Evolutionary conservation across 2,888 invertebrate species (phyloP).

Genomic region (Barypeithes pellucidus): DNA sequence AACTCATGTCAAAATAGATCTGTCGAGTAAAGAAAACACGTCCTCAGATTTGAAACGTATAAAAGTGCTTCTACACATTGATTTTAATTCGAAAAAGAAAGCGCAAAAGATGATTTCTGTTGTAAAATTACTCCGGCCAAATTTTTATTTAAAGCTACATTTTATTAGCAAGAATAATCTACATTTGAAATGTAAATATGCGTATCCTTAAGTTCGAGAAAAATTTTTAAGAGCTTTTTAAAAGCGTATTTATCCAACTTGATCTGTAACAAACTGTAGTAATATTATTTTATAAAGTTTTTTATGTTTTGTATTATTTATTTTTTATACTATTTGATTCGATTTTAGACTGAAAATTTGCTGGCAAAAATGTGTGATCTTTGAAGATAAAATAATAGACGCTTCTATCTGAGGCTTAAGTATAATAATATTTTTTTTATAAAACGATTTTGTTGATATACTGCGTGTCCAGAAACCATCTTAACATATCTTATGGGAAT

Average conservation of each 20-base stretch:
- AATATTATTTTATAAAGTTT: not conserved
- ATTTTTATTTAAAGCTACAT: not conserved
- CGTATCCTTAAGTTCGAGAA: not conserved
- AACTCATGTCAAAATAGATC: too few species aligned
- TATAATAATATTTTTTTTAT: conserved; percentile 17
- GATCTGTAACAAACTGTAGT: conserved; percentile 6
- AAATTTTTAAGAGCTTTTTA: not conserved
- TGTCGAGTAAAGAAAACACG: too few species aligned
- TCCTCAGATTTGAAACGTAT: too few species aligned
- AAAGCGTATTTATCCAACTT: not conserved
- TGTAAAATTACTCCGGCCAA: not conserved
- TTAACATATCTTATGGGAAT: too few species aligned
- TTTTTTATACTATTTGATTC: conserved; percentile 10
- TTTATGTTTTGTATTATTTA: not conserved
- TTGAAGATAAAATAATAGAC: not conserved
- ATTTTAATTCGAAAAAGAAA: too few species aligned
- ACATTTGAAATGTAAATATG: too few species aligned
- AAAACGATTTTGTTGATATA: not conserved
- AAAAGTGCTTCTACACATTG: too few species aligned
- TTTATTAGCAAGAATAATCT: not conserved
- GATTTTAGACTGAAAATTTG: conserved; percentile 20
- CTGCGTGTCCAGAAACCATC: too few species aligned
- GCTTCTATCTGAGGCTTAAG: conserved; percentile 8
- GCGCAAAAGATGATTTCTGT: not conserved
- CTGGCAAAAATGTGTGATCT: conserved; percentile 17